A percentile compares a stretch with the other conserved stretches of the same genome.
Evolutionary conservation across 2,113 vertebrate genomes (phyloP).

Genomic region (Heptranchias perlo): DNA sequence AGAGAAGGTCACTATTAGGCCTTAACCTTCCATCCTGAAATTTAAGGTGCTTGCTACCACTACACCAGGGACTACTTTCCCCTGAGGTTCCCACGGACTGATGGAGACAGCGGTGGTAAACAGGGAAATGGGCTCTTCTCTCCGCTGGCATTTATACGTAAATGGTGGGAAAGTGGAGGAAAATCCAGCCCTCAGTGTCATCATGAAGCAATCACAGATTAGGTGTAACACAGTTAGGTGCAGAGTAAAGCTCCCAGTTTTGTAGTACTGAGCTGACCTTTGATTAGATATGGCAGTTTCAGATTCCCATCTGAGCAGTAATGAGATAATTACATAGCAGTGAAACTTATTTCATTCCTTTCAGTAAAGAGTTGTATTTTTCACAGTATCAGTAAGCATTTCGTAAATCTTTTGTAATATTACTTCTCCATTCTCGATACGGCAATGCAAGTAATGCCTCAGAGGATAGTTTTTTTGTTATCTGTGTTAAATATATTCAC

Average conservation of each 20-base stretch:
- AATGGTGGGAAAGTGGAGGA: background rate
- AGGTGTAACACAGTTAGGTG: background rate
- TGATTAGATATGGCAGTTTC: background rate
- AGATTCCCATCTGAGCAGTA: background rate
- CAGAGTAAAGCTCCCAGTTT: background rate
- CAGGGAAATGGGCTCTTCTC: background rate
- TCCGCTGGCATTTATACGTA: background rate
- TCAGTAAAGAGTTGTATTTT: background rate
- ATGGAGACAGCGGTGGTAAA: background rate
- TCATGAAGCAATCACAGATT: background rate
- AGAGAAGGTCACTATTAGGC: background rate
- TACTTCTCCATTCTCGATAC: background rate
- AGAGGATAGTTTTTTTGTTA: background rate
- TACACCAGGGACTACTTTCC: background rate
- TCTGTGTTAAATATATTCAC: background rate
- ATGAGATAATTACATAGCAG: background rate
- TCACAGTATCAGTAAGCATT: background rate
- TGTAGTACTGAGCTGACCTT: background rate
- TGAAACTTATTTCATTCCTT: background rate
- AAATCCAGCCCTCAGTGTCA: background rate
- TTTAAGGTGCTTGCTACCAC: background rate
- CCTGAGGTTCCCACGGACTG: background rate
- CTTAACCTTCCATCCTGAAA: background rate
- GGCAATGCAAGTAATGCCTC: background rate
- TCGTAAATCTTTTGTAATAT: constrained; percentile 3